A percentile compares a stretch with the other conserved stretches of the same genome.
These are phyloP conservation scores for Halcyon malimbica DNA, from an alignment of 2,113 vertebrate species.

Conservation along the genomic window DNA sequence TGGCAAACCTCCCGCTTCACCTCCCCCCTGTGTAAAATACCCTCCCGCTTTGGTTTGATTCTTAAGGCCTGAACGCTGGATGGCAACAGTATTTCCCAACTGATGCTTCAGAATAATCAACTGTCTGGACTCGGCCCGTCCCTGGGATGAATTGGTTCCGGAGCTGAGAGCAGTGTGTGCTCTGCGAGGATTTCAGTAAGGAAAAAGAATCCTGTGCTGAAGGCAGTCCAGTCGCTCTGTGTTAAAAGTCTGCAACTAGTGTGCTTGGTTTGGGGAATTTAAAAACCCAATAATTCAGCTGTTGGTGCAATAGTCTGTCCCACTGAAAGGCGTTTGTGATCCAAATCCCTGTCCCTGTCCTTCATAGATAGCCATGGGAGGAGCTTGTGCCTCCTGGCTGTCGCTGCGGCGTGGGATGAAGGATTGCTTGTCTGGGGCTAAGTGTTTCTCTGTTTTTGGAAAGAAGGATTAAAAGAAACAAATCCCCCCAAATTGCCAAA, in stretches of 20 bases:
- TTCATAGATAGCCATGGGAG: not conserved
- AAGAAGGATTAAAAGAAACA: not conserved
- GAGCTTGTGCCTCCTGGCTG: not conserved
- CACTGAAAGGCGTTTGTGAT: not conserved
- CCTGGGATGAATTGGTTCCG: not conserved
- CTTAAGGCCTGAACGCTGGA: not conserved
- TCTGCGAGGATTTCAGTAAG: not conserved
- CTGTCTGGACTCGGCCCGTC: not conserved
- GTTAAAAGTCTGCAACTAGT: not conserved
- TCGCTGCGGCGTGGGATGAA: not conserved
- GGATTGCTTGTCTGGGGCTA: not conserved
- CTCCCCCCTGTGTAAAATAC: not conserved
- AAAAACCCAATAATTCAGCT: not conserved
- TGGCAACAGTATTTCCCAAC: fast-evolving
- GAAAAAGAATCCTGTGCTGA: not conserved
- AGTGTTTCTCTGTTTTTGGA: not conserved
- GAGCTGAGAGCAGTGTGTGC: not conserved
- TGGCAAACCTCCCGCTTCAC: not conserved
- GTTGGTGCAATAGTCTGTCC: not conserved
- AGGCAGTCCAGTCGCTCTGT: not conserved
- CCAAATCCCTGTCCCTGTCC: not conserved
- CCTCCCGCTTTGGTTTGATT: not conserved
- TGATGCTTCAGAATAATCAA: not conserved
- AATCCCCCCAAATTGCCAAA: not conserved
- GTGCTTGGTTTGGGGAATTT: not conserved